phyloP scores from a whole-genome alignment of 2,113 vertebrate species.

The Mustelus asterias region DNA sequence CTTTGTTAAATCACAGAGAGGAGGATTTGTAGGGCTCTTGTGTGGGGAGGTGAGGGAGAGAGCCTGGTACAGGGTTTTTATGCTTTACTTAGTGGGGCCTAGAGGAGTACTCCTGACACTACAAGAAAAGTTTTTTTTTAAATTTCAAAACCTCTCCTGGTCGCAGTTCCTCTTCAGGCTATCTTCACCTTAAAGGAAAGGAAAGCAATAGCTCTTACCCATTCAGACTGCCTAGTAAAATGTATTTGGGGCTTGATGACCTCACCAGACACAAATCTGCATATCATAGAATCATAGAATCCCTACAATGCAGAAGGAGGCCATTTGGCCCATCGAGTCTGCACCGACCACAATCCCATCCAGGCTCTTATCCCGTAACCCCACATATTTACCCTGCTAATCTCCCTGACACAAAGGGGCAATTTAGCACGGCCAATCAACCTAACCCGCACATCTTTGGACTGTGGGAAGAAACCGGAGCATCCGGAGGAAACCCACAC shows the following conservation, averaged over 20 bases:
- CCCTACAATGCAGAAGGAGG: too few relatives aligned
- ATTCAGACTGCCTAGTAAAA: neutral
- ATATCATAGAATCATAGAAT: too few relatives aligned
- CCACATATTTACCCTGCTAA: too few relatives aligned
- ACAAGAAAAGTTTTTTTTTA: neutral
- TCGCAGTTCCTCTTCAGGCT: neutral
- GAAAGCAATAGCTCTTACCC: neutral
- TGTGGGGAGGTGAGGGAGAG: too few relatives aligned
- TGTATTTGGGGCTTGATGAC: neutral
- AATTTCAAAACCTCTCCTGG: neutral
- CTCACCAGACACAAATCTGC: neutral
- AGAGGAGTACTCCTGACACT: neutral
- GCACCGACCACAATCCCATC: too few relatives aligned
- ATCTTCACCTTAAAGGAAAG: neutral
- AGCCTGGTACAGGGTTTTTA: neutral
- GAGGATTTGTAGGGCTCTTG: neutral
- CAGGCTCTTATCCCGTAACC: too few relatives aligned
- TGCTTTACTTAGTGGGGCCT: neutral
- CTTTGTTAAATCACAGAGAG: neutral
- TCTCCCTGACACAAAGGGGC: too few relatives aligned
- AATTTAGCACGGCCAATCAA: too few relatives aligned
- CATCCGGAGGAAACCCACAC: too few relatives aligned
- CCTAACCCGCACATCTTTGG: too few relatives aligned
- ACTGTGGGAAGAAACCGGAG: too few relatives aligned
- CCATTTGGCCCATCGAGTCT: too few relatives aligned